A percentile compares a stretch with the other conserved stretches of the same genome.
phyloP scores from a whole-genome alignment of 1,140 invertebrate species.

The Phthorimaea operculella region DNA sequence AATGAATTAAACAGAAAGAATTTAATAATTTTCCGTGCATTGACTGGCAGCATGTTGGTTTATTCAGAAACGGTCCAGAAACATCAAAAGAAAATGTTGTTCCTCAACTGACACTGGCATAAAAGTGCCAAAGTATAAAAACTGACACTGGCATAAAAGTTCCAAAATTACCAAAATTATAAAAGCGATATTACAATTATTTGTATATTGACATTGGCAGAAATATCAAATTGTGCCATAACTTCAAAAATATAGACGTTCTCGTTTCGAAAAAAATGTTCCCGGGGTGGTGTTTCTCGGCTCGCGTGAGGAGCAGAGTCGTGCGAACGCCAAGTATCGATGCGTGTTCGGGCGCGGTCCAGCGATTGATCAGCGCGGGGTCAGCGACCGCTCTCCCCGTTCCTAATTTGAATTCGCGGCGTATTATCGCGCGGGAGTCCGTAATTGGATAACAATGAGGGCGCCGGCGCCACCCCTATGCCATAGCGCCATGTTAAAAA shows the following conservation, averaged over 20 bases:
- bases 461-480: constrained; percentile 40
- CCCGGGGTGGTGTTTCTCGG: background rate
- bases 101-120: too few relatives aligned
- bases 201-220: too few relatives aligned
- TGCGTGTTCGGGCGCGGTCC: constrained; percentile 36
- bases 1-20: too few relatives aligned
- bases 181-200: too few relatives aligned
- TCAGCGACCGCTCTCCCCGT: constrained; percentile 54
- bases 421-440: constrained; percentile 53
- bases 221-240: too few relatives aligned
- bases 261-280: background rate
- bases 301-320: background rate
- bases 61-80: too few relatives aligned
- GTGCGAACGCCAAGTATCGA: constrained; percentile 10
- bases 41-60: too few relatives aligned
- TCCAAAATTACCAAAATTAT: too few relatives aligned
- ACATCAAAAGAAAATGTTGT: too few relatives aligned
- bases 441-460: constrained; percentile 65
- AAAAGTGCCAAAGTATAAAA: too few relatives aligned
- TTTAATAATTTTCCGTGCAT: too few relatives aligned
- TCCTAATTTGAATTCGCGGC: constrained; percentile 62
- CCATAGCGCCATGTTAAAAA: constrained; percentile 15
- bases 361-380: constrained; percentile 49
- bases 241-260: background rate
- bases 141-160: too few relatives aligned